Evolutionary conservation across 2,797 vertebrate species (phyloP), one percentile per base, ranked within the genome.

Genomic region (Lycodopsis pacificus): DNA sequence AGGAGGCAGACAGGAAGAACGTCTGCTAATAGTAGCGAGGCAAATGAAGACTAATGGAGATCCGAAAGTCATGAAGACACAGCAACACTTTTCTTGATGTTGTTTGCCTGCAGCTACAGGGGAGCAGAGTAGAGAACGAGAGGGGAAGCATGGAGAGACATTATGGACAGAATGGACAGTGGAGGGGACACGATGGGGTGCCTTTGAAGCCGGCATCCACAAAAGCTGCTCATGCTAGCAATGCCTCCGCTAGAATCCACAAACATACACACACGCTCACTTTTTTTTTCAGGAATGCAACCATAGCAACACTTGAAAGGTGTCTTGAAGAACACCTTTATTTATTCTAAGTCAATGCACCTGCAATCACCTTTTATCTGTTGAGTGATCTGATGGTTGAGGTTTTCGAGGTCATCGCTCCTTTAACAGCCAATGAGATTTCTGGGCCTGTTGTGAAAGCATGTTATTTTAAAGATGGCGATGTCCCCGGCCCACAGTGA

Each of bases 131-230:
- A 57, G 42, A 78, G 61, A 57, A 73, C 32, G 44, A 83, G 56
- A 59, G 40, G 15, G 49, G 30, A 34, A 25, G 61, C 64, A 76
- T 48, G 63, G 46, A 70, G 57, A 72, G 38, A 69, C 38, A 34
- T 34, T n/a, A n/a, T 10, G 44, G 66, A 65, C 61, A 77, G 63
- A 75, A 65, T 51, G 64, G 63, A 71, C 14, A 4, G 46, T 17
- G 46, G 56, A 69, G 66, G 56, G 80, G 68, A 76, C 77, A 80
- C 76, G 77, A 84, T 42, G 40, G 78, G 80, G 65, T 61, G 65
- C 17, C 72, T 87, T 84, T 87, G 80, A 88, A 84, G 65, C 65
- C 62, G 49, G 22, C 58, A 66, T 82, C 78, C 58, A 69, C 63
- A 74, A 77, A 82, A 85, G 76, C 72, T 73, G 34, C 62, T 74